These are phyloP conservation scores for Clarias gariepinus DNA, from an alignment of 2,113 vertebrate genomes.

Conservation along the genomic window DNA sequence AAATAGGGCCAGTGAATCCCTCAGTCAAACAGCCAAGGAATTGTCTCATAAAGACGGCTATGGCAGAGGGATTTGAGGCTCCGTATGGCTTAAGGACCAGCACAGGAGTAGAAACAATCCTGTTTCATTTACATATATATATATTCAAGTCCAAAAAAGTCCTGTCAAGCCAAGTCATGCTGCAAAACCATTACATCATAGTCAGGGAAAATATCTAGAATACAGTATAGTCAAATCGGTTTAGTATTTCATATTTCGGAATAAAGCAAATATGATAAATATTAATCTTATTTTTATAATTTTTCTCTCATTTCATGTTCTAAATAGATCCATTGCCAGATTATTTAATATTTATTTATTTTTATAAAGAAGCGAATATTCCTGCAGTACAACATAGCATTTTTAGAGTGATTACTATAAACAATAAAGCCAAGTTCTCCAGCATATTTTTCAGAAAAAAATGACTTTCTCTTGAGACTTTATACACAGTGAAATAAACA, in stretches of 20 bases:
- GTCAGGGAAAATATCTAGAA: neutral
- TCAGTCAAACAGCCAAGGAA: constrained; percentile 6
- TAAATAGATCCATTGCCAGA: neutral
- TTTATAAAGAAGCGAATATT: neutral
- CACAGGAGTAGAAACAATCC: constrained; percentile 36
- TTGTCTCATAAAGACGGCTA: constrained; percentile 27
- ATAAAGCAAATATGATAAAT: neutral
- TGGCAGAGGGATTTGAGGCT: constrained; percentile 15
- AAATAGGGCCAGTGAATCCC: constrained; percentile 43
- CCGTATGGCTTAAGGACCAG: neutral
- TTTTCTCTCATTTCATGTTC: neutral
- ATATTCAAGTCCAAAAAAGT: constrained; percentile 71
- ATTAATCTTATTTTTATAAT: neutral
- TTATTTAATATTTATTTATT: neutral
- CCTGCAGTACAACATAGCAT: neutral
- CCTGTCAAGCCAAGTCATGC: constrained; percentile 62
- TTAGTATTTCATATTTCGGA: neutral
- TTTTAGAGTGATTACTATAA: neutral
- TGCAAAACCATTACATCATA: constrained; percentile 26
- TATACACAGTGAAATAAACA: neutral
- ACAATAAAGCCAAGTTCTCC: neutral
- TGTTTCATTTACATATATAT: constrained; percentile 54
- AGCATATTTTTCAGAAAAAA: neutral
- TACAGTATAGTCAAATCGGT: neutral
- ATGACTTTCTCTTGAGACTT: neutral